These are phyloP conservation scores for Gadus macrocephalus DNA, from an alignment of 2,113 vertebrate species.

Conservation along the genomic window DNA sequence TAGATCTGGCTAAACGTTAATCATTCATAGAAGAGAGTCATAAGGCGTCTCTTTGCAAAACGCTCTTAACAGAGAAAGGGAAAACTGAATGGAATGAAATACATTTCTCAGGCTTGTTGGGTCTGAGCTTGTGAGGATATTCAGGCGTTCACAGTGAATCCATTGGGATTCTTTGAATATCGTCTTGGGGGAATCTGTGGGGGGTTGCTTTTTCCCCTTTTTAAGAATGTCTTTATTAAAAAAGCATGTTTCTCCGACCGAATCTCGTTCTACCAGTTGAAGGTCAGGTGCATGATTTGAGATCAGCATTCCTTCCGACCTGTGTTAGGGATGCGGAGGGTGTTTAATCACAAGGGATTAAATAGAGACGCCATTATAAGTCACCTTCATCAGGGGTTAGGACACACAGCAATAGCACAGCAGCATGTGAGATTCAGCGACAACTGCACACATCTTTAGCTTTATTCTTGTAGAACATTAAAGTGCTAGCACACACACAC, in stretches of 20 bases:
- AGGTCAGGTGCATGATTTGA: conserved; percentile 46
- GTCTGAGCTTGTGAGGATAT: too few species aligned
- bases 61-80: too few species aligned
- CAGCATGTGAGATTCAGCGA: conserved; percentile 38
- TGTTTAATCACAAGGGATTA: conserved; percentile 59
- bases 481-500: conserved; percentile 24
- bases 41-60: too few species aligned
- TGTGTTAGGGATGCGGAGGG: conserved; percentile 32
- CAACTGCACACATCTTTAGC: conserved; percentile 11
- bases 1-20: too few species aligned
- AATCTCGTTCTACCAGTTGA: conserved; percentile 23
- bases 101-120: too few species aligned
- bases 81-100: too few species aligned
- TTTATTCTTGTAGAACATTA: conserved; percentile 7
- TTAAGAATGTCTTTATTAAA: too few species aligned
- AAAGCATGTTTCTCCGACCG: background rate
- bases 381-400: conserved; percentile 40
- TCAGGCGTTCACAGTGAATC: too few species aligned
- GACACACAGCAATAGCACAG: conserved; percentile 14
- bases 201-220: too few species aligned
- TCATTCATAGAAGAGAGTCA: too few species aligned
- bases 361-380: conserved; percentile 53
- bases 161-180: too few species aligned
- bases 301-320: conserved; percentile 43
- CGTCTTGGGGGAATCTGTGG: too few species aligned